Conservation (phyloP, 2,113 vertebrate species). For the Serinus canaria region DNA sequence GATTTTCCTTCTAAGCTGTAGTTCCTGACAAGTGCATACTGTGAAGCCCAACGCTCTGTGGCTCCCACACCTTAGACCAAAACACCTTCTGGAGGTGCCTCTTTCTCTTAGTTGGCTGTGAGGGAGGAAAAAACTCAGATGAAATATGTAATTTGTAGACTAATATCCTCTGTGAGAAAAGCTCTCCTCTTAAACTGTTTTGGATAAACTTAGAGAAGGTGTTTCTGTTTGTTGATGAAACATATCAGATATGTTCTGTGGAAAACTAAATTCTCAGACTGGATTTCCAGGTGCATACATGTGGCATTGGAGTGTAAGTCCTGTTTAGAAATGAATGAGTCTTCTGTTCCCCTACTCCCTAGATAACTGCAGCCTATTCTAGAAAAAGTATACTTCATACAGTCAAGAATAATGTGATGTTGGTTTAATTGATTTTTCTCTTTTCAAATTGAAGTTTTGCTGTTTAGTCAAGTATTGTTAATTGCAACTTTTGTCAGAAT, state of each 20-base stretch:
- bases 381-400: not conserved
- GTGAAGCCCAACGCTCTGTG: not conserved
- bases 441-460: not conserved
- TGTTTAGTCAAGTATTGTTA: not conserved
- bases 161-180: not conserved
- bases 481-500: not conserved
- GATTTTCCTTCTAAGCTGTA: not conserved
- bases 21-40: not conserved
- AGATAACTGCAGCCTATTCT: not conserved
- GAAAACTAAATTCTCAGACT: not conserved
- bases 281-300: not conserved
- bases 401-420: not conserved
- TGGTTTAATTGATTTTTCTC: not conserved
- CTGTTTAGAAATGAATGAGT: not conserved
- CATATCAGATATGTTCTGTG: not conserved
- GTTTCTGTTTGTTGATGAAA: not conserved
- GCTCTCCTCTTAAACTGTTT: not conserved
- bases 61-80: not conserved
- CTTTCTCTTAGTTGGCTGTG: not conserved
- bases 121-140: not conserved
- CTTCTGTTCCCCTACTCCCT: not conserved
- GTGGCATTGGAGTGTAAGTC: not conserved
- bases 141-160: not conserved
- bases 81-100: not conserved
- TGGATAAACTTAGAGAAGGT: not conserved